Base-by-base conservation (phyloP, 2,113 vertebrate genomes). In the Cyphomyrus plagiostoma region DNA sequence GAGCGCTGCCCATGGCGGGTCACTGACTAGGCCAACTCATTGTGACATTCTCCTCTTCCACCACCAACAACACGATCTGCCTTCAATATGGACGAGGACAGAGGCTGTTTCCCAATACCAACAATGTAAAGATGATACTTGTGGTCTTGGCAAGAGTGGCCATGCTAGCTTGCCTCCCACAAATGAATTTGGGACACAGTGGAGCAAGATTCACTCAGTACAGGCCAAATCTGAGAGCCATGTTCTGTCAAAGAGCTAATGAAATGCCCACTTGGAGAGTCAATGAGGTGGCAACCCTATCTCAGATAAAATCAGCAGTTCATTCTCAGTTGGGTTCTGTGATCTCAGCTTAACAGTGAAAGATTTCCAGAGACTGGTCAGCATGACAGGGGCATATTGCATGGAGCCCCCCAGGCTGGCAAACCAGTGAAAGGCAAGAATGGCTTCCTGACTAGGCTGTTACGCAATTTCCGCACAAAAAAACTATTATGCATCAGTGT, bases 1-100 rank as follows among this genome's bases (percentile, higher is more conserved):
- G 92, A 93, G 21, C 49, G n/a, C 85, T 26, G 45, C 52, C 89
- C 39, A 48, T 58, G 45, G 45, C 3, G 42, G 48, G 80, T 82
- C 86, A 85, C 48, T 19, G 89, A 53, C 50, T 52, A 48, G 45
- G 35, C 83, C 83, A 90, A 82, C 89, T 66, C 89, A 49, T 74
- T 13, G 15, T 52, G 5, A 19, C 23, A 9, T 56, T 62, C 11
- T 46, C 70, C 70, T 42, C 7, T 17, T 1, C 35, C 17, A 3
- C 30, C 3, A 6, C 26, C 30, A 26, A 39, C n/a, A 7, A 26
- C 39, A n/a, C 7, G 6, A 48, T 84, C 42, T 21, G 11, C 21
- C 21, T 84, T 87, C 4, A 83, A n/a, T 21, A 17, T 42, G 45
- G 35, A 49, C 23, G 15, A 30, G n/a, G n/a, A 66, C 62, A 26